Evolutionary conservation across 2,797 vertebrate genomes (phyloP).

Genomic region (Clarias pachynema): DNA sequence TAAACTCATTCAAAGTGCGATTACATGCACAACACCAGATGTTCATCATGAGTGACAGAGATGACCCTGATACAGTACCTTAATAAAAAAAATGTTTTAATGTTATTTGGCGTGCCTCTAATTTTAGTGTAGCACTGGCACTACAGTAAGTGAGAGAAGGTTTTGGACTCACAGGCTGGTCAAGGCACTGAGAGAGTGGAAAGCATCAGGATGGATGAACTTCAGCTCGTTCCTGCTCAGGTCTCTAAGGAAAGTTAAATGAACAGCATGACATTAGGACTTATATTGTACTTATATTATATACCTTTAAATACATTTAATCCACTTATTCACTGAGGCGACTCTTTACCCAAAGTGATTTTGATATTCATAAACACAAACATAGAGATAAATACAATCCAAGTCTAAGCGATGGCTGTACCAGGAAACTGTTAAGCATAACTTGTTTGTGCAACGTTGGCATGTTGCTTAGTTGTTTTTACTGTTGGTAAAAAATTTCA

Average conservation of each 20-base stretch:
- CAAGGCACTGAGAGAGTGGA: conserved; percentile 82
- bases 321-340: not conserved
- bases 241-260: conserved; percentile 79
- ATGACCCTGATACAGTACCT: too few relatives aligned
- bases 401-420: not conserved
- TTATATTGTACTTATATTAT: too few relatives aligned
- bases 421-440: not conserved
- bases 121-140: not conserved
- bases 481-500: not conserved
- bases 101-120: too few relatives aligned
- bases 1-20: too few relatives aligned
- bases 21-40: too few relatives aligned
- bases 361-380: not conserved
- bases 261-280: not conserved
- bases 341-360: not conserved
- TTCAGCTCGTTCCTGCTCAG: conserved; percentile 91
- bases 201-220: conserved; percentile 87
- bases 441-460: not conserved
- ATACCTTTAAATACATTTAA: not conserved
- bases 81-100: too few relatives aligned
- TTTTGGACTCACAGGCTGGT: conserved; percentile 90
- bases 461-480: not conserved
- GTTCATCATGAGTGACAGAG: too few relatives aligned
- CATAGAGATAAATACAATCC: not conserved
- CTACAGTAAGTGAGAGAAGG: not conserved